phyloP scores from a whole-genome alignment of 1,140 invertebrate species.

The Drosophila jambulina region DNA sequence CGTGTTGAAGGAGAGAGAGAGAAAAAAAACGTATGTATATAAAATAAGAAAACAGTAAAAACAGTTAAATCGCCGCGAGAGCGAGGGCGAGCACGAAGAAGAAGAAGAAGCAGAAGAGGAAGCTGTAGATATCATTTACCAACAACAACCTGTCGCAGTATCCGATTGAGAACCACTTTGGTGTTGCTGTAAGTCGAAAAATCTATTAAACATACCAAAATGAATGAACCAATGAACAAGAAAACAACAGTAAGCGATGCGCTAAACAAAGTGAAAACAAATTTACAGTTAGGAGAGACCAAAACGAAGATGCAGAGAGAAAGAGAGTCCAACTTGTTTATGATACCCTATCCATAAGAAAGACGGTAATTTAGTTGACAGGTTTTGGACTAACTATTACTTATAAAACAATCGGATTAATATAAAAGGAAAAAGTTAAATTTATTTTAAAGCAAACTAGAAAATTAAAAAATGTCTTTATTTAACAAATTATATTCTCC shows the following conservation, averaged over 20 bases:
- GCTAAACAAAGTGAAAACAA: constrained; percentile 82
- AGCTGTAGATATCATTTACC: constrained; percentile 42
- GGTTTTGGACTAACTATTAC: not conserved
- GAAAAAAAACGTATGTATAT: constrained; percentile 17
- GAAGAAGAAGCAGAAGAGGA: constrained; percentile 32
- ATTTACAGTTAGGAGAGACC: constrained; percentile 75
- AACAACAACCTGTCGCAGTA: constrained; percentile 48
- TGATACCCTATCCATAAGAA: constrained; percentile 20
- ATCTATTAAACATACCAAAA: constrained; percentile 60
- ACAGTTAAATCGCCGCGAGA: constrained; percentile 31
- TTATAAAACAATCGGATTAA: not conserved
- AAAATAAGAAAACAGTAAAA: constrained; percentile 37
- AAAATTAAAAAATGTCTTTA: not conserved
- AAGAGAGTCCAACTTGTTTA: constrained; percentile 29
- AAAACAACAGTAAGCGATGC: constrained; percentile 66
- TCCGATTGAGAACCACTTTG: constrained; percentile 56
- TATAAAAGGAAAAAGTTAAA: not conserved
- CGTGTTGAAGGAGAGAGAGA: constrained; percentile 49
- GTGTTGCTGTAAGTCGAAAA: constrained; percentile 58
- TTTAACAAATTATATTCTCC: not conserved
- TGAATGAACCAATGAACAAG: constrained; percentile 66
- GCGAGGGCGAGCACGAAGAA: constrained; percentile 12
- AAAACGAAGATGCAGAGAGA: constrained; percentile 41
- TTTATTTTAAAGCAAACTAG: not conserved
- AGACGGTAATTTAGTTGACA: not conserved